Percentiles rank a stretch among this genome's conserved stretches.
Evolutionary conservation across 2,113 vertebrate species (phyloP).

Genomic region (Brachirus orientalis): DNA sequence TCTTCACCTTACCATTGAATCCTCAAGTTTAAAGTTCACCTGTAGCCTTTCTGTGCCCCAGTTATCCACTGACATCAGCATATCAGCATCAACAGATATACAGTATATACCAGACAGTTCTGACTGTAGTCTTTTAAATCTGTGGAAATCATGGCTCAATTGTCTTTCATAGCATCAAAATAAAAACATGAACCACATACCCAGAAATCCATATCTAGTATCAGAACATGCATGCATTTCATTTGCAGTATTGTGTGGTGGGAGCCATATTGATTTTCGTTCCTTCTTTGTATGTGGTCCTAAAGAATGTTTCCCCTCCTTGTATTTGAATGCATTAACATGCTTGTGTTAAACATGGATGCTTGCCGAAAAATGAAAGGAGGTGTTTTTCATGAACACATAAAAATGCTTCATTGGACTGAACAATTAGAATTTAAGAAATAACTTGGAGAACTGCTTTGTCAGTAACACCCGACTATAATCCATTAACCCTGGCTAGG

Average conservation of each 20-base stretch:
- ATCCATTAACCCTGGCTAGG: no score
- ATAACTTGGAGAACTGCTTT: no score
- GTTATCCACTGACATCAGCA: slow-evolving; percentile 25
- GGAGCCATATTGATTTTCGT: slow-evolving; percentile 69
- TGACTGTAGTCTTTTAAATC: slow-evolving; percentile 4
- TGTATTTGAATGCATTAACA: slow-evolving; percentile 33
- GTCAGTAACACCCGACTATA: no score
- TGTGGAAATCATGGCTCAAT: slow-evolving; percentile 31
- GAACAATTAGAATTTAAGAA: no score
- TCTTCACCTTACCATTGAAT: slow-evolving; percentile 29
- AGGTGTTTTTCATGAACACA: no score
- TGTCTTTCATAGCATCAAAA: slow-evolving; percentile 26
- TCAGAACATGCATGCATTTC: slow-evolving; percentile 65
- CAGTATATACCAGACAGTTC: slow-evolving; percentile 26
- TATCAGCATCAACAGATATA: no score
- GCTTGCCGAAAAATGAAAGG: no score
- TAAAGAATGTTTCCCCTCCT: slow-evolving; percentile 52
- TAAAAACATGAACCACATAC: slow-evolving; percentile 62
- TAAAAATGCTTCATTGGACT: no score
- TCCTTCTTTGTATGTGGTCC: slow-evolving; percentile 39
- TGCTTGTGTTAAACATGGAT: no score
- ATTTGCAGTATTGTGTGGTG: slow-evolving; percentile 50
- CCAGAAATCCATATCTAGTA: slow-evolving; percentile 78
- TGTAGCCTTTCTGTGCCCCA: no score
- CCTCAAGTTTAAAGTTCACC: no score